A percentile compares a stretch with the other conserved stretches of the same genome.
Conservation (phyloP, 2,888 invertebrate genomes). For the Fissipunctia ypsillon region DNA sequence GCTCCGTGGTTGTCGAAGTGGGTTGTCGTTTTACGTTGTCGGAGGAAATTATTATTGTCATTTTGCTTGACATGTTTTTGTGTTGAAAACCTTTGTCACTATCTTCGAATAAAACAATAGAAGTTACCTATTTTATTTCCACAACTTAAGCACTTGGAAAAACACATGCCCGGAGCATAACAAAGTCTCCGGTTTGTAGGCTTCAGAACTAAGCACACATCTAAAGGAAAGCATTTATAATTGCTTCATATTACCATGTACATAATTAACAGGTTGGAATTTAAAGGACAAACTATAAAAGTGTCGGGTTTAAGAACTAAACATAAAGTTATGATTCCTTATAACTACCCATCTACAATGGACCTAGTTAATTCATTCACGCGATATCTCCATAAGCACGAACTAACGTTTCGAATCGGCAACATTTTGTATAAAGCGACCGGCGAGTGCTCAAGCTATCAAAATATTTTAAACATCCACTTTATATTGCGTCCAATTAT, state of each 20-base stretch:
- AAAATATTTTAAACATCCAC: conserved; percentile 83
- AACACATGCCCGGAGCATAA: not conserved
- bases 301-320: conserved; percentile 50
- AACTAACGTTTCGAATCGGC: conserved; percentile 72
- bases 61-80: not conserved
- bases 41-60: conserved; percentile 7
- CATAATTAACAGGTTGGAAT: conserved; percentile 28
- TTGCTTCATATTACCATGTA: conserved; percentile 14
- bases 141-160: not conserved
- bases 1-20: conserved; percentile 34
- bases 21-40: not conserved
- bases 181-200: not conserved
- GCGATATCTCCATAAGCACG: conserved; percentile 76
- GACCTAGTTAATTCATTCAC: conserved; percentile 69
- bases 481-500: conserved; percentile 83
- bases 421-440: conserved; percentile 67
- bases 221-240: conserved; percentile 9
- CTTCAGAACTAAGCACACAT: conserved; percentile 6
- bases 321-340: conserved; percentile 58
- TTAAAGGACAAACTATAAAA: conserved; percentile 48
- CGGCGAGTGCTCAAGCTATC: conserved; percentile 71
- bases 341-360: conserved; percentile 66
- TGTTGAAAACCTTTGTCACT: not conserved
- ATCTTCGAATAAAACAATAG: not conserved
- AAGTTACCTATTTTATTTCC: not conserved